Evolutionary conservation across 1,140 invertebrate species (phyloP).

Genomic region (Penaeus vannamei): DNA sequence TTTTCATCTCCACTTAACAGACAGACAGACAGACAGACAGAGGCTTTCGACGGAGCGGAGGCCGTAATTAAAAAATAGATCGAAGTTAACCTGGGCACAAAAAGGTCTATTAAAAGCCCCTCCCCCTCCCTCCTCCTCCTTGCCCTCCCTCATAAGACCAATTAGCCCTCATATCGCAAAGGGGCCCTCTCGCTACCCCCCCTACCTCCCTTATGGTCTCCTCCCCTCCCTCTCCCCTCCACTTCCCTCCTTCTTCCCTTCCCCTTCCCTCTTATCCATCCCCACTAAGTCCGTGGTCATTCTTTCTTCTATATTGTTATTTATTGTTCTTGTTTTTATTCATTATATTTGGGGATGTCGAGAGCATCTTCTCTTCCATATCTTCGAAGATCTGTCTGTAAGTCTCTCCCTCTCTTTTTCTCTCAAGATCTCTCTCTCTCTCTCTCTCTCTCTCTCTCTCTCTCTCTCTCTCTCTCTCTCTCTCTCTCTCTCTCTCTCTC

Average conservation of each 20-base stretch:
- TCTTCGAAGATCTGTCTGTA: too few species aligned
- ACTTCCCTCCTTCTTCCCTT: background rate
- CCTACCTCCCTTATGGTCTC: background rate
- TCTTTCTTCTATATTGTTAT: background rate
- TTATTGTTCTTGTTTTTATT: background rate
- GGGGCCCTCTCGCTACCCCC: background rate
- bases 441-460: too few species aligned
- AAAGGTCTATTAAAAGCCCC: conserved; percentile 36
- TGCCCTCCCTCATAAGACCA: conserved; percentile 18
- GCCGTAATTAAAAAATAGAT: conserved; percentile 42
- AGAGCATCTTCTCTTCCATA: background rate
- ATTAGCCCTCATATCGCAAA: conserved; percentile 47
- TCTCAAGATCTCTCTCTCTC: too few species aligned
- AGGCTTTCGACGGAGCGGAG: conserved; percentile 13
- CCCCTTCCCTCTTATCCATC: too few species aligned
- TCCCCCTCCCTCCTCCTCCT: background rate
- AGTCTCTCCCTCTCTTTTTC: too few species aligned
- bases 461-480: too few species aligned
- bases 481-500: too few species aligned
- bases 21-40: background rate
- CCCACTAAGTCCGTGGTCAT: background rate
- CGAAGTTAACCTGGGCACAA: conserved; percentile 50
- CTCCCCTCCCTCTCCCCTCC: background rate
- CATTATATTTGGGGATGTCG: background rate
- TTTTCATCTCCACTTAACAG: too few species aligned